Conservation (phyloP, 2,797 vertebrate genomes). For the Limnodromus scolopaceus region DNA sequence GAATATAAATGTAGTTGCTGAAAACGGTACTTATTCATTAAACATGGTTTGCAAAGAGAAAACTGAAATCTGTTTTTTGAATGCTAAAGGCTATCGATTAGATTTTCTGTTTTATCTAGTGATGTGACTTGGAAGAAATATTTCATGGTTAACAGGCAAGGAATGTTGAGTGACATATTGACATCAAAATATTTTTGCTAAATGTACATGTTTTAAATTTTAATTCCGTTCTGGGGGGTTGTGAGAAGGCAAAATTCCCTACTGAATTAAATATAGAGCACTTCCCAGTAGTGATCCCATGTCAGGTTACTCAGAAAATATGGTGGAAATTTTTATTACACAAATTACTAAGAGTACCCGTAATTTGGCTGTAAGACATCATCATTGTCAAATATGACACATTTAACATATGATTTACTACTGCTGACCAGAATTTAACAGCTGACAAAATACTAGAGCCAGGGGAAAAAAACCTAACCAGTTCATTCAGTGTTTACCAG, state of each 20-base stretch:
- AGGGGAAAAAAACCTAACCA: background rate
- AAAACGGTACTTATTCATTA: background rate
- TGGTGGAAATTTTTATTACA: background rate
- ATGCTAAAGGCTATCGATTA: background rate
- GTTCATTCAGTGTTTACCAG: background rate
- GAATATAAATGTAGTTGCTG: background rate
- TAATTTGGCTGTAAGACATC: background rate
- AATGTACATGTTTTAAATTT: background rate
- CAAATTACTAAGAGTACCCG: background rate
- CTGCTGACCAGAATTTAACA: background rate
- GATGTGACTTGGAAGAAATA: background rate
- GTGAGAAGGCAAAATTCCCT: background rate
- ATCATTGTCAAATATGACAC: background rate
- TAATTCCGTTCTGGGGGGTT: background rate
- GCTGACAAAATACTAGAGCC: background rate
- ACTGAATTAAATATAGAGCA: background rate
- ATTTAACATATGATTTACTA: background rate
- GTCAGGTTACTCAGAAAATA: background rate
- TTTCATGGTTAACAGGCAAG: background rate
- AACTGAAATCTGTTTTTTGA: background rate
- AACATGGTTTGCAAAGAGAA: background rate
- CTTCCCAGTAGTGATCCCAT: background rate
- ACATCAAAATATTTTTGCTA: slow-evolving; percentile 22
- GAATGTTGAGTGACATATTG: background rate
- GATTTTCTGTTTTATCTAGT: background rate